Conservation (phyloP, 2,113 vertebrate genomes). For the Mola mola region DNA sequence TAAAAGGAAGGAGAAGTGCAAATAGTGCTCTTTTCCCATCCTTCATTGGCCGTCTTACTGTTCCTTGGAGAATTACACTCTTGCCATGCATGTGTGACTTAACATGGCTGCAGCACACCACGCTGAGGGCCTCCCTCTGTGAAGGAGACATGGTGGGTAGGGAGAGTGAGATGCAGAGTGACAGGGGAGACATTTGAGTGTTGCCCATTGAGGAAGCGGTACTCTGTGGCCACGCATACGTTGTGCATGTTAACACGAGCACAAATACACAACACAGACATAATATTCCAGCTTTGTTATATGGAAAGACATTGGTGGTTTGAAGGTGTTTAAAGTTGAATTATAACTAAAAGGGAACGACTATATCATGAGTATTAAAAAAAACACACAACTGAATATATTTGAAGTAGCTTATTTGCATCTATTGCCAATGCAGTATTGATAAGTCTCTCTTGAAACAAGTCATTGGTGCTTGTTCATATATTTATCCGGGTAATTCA, state of each 20-base stretch:
- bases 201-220: background rate
- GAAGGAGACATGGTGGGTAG: constrained; percentile 22
- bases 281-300: background rate
- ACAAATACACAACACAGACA: background rate
- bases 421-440: no score
- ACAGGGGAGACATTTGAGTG: constrained; percentile 4
- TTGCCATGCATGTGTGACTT: background rate
- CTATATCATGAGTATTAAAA: no score
- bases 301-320: no score
- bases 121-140: constrained; percentile 10
- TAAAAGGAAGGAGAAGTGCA: background rate
- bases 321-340: no score
- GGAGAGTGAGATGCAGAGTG: constrained; percentile 10
- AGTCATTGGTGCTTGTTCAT: no score
- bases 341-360: no score
- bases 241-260: background rate
- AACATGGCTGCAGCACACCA: constrained; percentile 7
- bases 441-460: no score
- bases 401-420: no score
- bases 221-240: background rate
- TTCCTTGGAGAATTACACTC: background rate
- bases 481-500: no score
- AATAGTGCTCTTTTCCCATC: background rate
- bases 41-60: background rate
- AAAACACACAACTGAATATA: no score